Evolutionary conservation across 2,797 vertebrate genomes (phyloP), one percentile per base, ranked within the genome.

Genomic region (Melanogrammus aeglefinus): DNA sequence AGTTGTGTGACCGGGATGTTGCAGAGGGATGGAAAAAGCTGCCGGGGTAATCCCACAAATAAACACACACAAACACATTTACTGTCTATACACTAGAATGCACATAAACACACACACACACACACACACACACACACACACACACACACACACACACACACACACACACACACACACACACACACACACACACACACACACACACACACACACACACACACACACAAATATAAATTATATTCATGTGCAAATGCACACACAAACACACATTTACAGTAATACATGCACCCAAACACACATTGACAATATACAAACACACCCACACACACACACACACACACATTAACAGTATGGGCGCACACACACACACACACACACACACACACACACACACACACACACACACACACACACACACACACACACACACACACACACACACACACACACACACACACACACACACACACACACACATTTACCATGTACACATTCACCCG

Each of bases 1-100:
- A 99, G 98, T 93, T 99, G 98, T 0, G 96, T 99, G 85, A 98
- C 97, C 0, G 98, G 98, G 75, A 96, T 93, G n/a, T 92, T 99
- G 87, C 97, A 99, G 35, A 93, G 90, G 76, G 97, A 99, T 0
- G 93, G 97, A 73, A 96, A 94, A 85, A 98, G 95, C 92, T 99
- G 98, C 87, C 90, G 93, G 84, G 92, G 98, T 97, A 86, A 95
- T 86, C n/a, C 4, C 18, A 75, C 76, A 51, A 51, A 73, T 35
- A 74, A n/a, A 63, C 76, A 57, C 70, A 51, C 41, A 75, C 73
- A 75, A 31, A n/a, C 66, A 29, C 77, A 74, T 70, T 72, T 38
- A 76, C 66, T 31, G n/a, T 16, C 76, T 24, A 66, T 5, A 76
- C 38, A 41, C 73, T 14, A 27, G 47, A 41, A 51, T 21, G 33